A percentile compares a stretch with the other conserved stretches of the same genome.
These are phyloP conservation scores for Pristionchus arcanus DNA, from an alignment of 2,888 invertebrate species.

Conservation along the genomic window DNA sequence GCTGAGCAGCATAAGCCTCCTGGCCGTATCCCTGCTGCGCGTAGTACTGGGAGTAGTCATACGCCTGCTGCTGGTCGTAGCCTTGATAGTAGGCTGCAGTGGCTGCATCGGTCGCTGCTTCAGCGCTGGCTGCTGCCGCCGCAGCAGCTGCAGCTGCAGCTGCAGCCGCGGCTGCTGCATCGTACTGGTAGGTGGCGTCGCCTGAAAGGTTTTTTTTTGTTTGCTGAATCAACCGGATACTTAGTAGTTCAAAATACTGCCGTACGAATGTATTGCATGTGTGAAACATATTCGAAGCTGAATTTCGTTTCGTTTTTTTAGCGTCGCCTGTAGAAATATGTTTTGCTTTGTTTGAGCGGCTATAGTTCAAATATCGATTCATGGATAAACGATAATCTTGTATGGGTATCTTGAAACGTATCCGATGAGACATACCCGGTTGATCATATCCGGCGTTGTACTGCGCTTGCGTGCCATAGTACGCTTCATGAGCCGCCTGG, in stretches of 20 bases:
- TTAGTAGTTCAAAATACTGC: too few species aligned
- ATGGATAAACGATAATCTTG: background rate
- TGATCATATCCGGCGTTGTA: conserved; percentile 59
- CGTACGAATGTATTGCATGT: too few species aligned
- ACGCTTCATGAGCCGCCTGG: conserved; percentile 46
- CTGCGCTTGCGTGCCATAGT: conserved; percentile 44
- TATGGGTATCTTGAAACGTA: background rate
- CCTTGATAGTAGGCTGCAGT: conserved; percentile 16
- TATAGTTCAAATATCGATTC: background rate
- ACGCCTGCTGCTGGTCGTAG: conserved; percentile 17
- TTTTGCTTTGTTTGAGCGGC: too few species aligned
- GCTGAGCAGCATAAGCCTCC: background rate
- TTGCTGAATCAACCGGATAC: background rate
- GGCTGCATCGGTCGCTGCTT: background rate
- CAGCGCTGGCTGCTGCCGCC: background rate
- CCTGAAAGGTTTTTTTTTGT: background rate
- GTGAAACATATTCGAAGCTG: too few species aligned
- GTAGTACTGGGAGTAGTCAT: conserved; percentile 52
- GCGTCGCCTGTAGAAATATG: too few species aligned
- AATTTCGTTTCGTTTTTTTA: too few species aligned
- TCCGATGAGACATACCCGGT: background rate
- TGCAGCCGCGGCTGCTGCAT: background rate
- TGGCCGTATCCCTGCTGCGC: conserved; percentile 34
- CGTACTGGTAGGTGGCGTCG: conserved; percentile 46
- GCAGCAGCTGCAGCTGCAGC: background rate